phyloP scores from a whole-genome alignment of 2,113 vertebrate genomes.

The Ivindomyrus marchei region DNA sequence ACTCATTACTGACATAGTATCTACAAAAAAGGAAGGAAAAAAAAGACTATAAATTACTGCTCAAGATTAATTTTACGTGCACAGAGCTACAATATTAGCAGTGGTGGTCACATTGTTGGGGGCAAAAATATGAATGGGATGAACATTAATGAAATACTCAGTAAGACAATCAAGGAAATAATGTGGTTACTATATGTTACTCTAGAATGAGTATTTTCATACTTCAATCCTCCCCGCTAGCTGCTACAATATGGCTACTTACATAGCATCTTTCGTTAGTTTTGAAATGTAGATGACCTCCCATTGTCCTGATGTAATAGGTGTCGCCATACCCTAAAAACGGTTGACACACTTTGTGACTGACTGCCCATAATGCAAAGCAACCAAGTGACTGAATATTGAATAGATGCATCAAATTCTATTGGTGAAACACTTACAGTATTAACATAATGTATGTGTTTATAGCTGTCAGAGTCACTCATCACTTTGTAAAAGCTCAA shows the following conservation, averaged over 20 bases:
- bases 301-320: constrained; percentile 89
- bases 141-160: background rate
- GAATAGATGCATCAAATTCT: background rate
- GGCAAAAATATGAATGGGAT: background rate
- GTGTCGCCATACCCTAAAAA: constrained; percentile 70
- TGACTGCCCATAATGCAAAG: background rate
- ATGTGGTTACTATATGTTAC: background rate
- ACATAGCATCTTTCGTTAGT: constrained; percentile 86
- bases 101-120: background rate
- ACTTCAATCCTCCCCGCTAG: background rate
- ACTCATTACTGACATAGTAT: constrained; percentile 88
- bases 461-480: constrained; percentile 82
- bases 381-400: background rate
- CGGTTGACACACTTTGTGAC: background rate
- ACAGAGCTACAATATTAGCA: background rate
- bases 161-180: background rate
- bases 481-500: constrained; percentile 91
- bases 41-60: background rate
- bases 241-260: constrained; percentile 33
- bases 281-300: constrained; percentile 90
- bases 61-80: background rate
- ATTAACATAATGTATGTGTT: constrained; percentile 82
- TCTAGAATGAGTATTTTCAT: background rate
- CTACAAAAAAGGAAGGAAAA: constrained; percentile 51
- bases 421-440: constrained; percentile 46